phyloP scores from a whole-genome alignment of 2,113 vertebrate genomes.

The Montifringilla adamsi region DNA sequence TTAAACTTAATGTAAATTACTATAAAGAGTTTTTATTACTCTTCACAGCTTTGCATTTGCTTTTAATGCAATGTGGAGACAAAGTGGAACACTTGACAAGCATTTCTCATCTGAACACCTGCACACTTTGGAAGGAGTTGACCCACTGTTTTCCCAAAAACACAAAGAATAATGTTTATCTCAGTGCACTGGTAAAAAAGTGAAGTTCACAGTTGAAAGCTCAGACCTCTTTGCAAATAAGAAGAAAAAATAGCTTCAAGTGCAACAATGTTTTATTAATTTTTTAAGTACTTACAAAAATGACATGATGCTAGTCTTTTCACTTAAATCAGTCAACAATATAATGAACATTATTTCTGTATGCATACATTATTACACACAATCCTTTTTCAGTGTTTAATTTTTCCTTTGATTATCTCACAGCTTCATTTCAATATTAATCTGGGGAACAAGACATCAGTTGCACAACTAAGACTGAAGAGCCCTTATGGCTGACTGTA shows the following conservation, averaged over 20 bases:
- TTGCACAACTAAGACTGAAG: not conserved
- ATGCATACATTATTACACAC: not conserved
- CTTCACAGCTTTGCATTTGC: not conserved
- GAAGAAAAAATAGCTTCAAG: not conserved
- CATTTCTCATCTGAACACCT: not conserved
- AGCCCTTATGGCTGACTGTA: not conserved
- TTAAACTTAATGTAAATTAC: not conserved
- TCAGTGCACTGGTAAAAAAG: not conserved
- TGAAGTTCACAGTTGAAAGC: not conserved
- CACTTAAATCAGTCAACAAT: not conserved
- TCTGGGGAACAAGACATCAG: not conserved
- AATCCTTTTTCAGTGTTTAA: not conserved
- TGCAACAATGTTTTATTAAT: not conserved
- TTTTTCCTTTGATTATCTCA: not conserved
- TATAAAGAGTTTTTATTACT: not conserved
- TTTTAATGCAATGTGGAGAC: not conserved
- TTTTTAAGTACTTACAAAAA: not conserved
- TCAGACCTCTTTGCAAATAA: not conserved
- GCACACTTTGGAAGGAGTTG: not conserved
- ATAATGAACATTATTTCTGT: not conserved
- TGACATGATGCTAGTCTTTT: not conserved
- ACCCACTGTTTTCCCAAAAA: not conserved
- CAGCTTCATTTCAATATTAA: not conserved
- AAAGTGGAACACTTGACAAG: not conserved
- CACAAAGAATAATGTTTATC: not conserved